These are phyloP conservation scores for Myotis planiceps DNA, from an alignment of 2,797 vertebrate species.

Conservation along the genomic window DNA sequence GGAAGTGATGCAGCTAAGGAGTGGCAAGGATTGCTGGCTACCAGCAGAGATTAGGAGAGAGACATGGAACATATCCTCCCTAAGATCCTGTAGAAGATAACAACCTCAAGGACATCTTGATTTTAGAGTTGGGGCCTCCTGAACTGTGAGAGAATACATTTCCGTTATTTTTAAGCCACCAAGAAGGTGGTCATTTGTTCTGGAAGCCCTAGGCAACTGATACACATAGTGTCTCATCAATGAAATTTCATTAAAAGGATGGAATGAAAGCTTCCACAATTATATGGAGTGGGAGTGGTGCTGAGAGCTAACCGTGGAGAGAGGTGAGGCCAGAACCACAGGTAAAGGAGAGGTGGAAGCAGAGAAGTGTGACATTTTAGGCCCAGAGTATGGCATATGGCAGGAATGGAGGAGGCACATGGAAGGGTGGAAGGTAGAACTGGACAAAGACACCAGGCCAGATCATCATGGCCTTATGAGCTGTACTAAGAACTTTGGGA, in stretches of 20 bases:
- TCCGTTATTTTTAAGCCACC: not conserved
- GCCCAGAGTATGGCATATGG: fast-evolving
- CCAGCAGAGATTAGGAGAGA: not conserved
- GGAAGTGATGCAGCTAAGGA: not conserved
- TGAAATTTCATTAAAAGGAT: not conserved
- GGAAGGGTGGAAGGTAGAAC: not conserved
- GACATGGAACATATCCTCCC: not conserved
- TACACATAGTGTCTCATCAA: too few relatives aligned
- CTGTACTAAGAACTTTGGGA: not conserved
- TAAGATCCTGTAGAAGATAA: not conserved
- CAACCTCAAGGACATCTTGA: not conserved
- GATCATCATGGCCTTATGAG: not conserved
- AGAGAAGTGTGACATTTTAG: not conserved
- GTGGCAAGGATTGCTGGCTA: too few relatives aligned
- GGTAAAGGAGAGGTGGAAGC: not conserved
- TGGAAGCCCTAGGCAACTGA: not conserved
- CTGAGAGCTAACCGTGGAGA: not conserved
- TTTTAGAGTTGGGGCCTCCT: not conserved
- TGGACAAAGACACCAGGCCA: not conserved
- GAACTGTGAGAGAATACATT: not conserved
- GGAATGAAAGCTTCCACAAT: not conserved
- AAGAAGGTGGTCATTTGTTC: not conserved
- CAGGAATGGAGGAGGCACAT: not conserved
- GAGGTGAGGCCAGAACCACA: not conserved
- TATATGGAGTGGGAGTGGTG: not conserved